Base-by-base conservation (phyloP, 2,797 vertebrate genomes). In the Staurois parvus region DNA sequence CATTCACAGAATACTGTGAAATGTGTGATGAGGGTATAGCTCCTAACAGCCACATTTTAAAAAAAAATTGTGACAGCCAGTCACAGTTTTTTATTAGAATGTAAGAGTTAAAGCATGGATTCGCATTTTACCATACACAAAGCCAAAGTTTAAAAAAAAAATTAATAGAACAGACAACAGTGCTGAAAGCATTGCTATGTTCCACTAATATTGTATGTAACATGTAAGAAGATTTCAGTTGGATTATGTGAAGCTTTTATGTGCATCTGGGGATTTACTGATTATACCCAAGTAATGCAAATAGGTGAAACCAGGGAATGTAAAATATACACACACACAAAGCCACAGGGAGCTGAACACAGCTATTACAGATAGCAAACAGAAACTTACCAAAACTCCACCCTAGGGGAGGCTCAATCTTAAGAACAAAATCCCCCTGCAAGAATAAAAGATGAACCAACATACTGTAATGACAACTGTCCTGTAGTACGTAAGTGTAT, bases 371-470 rank as follows among this genome's bases (percentile, higher is more conserved):
- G 59, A 11, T 9, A 77, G 56, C 42, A 42, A 83, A 72, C 34
- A 1, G 76, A 15, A 52, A 91, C 96, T 96, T 94, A 99, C 98
- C 98, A 66, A 99, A 99, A 91, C 98, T 99, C 98, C 98, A 99
- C 66, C 98, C 98, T 13, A 96, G 93, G 45, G 98, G 98, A 89
- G 98, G 98, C 89, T 99, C 98, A 66, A 99, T 99, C 94, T 98
- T 99, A 91, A 99, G 92, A 89, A 98, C 94, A 94, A 99, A 99
- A 93, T 99, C 98, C 85, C 98, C 98, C 98, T 99, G 89, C 28
- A 40, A 76, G 10, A 69, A 6, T 24, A 81, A 45, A 90, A 29
- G 28, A 69, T 26, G 3, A 79, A 79, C 45, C 8, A 11, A 34
- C 28, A 3, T 37, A 15, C 26, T 11, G 82, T 2, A 13, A 59